Conservation (phyloP, 2,888 invertebrate genomes). For the Tromatobia lineatoria region DNA sequence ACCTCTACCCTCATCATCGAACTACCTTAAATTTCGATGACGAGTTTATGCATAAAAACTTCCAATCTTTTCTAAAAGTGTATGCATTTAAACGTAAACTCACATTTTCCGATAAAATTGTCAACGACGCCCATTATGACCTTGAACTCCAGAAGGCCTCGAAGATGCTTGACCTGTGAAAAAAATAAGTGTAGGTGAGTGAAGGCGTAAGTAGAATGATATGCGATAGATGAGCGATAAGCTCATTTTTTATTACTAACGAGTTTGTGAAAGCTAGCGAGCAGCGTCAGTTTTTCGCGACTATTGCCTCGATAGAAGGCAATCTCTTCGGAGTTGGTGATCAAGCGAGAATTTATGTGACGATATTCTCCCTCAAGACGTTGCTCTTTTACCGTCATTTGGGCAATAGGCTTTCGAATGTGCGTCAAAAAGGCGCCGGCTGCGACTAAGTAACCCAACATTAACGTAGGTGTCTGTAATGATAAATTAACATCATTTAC, state of each 20-base stretch:
- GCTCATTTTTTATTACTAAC: slow-evolving; percentile 75
- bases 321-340: slow-evolving; percentile 98
- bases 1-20: too few species aligned
- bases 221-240: background rate
- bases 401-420: slow-evolving; percentile 93
- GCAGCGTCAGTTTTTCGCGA: slow-evolving; percentile 94
- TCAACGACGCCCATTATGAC: slow-evolving; percentile 97
- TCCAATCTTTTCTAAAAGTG: too few species aligned
- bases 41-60: too few species aligned
- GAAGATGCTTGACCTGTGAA: slow-evolving; percentile 91
- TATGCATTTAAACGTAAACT: too few species aligned
- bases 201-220: background rate
- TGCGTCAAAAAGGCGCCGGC: slow-evolving; percentile 96
- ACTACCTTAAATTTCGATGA: too few species aligned
- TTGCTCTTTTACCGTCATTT: slow-evolving; percentile 97
- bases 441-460: slow-evolving; percentile 94
- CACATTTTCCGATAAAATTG: slow-evolving; percentile 98
- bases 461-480: slow-evolving; percentile 93
- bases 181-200: slow-evolving; percentile 56
- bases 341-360: slow-evolving; percentile 97
- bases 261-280: slow-evolving; percentile 96
- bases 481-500: slow-evolving; percentile 23
- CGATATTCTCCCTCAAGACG: slow-evolving; percentile 99
- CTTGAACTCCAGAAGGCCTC: slow-evolving; percentile 95
- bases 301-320: slow-evolving; percentile 93